Evolutionary conservation across 2,113 vertebrate species (phyloP).

Genomic region (Tupaia tana): DNA sequence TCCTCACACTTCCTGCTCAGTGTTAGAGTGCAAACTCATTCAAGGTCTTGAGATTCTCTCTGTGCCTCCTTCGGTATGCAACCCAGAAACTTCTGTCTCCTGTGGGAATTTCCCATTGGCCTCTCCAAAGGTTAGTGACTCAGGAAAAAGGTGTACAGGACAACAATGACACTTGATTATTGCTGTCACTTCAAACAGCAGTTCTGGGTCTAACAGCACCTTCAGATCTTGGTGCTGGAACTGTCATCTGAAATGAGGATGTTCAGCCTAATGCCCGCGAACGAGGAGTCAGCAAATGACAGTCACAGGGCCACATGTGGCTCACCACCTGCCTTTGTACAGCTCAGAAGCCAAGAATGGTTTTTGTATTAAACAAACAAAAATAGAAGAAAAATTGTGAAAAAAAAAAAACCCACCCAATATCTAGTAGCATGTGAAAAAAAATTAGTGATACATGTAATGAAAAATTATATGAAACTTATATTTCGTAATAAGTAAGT

Average conservation of each 20-base stretch:
- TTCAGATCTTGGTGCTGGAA: not conserved
- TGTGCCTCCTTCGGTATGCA: not conserved
- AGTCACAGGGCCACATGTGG: not conserved
- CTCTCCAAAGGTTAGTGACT: not conserved
- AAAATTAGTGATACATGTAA: not conserved
- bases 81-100: not conserved
- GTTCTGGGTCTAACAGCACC: not conserved
- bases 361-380: not conserved
- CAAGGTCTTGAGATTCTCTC: not conserved
- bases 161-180: not conserved
- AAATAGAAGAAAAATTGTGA: not conserved
- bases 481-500: not conserved
- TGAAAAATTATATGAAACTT: not conserved
- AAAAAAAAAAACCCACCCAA: slow-evolving; percentile 19
- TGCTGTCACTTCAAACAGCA: not conserved
- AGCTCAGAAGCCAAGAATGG: not conserved
- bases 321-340: not conserved
- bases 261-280: rapidly evolving
- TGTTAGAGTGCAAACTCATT: not conserved
- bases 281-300: not conserved
- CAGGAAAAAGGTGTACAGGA: rapidly evolving
- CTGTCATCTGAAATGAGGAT: rapidly evolving
- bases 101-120: not conserved
- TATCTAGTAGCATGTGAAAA: not conserved
- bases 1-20: not conserved